Evolutionary conservation across 2,113 vertebrate species (phyloP), one percentile per base, ranked within the genome.

Genomic region (Silurus glanis): DNA sequence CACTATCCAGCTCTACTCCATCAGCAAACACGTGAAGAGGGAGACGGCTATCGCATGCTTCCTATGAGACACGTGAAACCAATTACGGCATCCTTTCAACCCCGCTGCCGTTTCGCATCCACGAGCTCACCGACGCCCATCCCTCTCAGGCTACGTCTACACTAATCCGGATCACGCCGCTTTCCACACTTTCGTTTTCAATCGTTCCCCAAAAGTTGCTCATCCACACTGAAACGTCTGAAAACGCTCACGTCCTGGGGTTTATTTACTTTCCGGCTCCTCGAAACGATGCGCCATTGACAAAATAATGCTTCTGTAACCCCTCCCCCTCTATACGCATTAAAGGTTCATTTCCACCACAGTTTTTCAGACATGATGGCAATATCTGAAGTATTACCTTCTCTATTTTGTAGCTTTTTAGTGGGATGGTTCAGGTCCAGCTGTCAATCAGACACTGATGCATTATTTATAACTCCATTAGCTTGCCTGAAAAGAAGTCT

Each of bases 401-500:
- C 59, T 66, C 55, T 19, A 28, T 59, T 51, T 47, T 71, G 49
- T 47, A 56, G 80, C 59, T 6, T 83, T 67, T 10, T 16, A 21
- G 45, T 83, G 51, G 56, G 13, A 14, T 55, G 16, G 21, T 25
- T 47, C 61, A 82, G 47, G 62, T 37, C 16, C 37, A 5, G 64
- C 23, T 49, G 69, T 83, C 80, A 69, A 23, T 83, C 86, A 83
- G 71, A 86, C 51, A 37, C 45, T n/a, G 25, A 86, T 90, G 61
- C 80, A 89, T 91, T 86, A 91, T 91, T 91, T 86, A 91, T 89
- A 37, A 72, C 80, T 14, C 71, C 53, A 81, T 85, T 88, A 75
- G 74, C 80, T 82, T 74, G 83, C 82, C 66, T n/a, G 19, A 58
- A 80, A 79, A 80, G 21, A 81, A 55, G 47, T 80, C 61, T 8